These are phyloP conservation scores for Apodemus sylvaticus DNA, from an alignment of 2,113 vertebrate species.

Conservation along the genomic window DNA sequence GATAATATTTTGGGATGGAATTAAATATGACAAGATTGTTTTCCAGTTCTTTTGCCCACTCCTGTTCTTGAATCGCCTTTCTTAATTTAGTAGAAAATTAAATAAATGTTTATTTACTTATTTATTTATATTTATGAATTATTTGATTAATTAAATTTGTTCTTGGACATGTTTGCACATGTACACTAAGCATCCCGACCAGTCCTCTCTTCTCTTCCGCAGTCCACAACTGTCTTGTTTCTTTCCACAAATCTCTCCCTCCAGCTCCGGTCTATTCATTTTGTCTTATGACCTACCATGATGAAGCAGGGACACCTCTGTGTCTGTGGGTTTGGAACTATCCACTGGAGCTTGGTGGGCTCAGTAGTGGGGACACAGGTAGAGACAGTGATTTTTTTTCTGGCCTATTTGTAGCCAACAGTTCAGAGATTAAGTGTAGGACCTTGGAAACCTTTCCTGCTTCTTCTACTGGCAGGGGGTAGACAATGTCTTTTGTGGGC, in stretches of 20 bases:
- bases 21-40: neutral
- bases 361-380: neutral
- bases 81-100: neutral
- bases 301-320: neutral
- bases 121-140: neutral
- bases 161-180: neutral
- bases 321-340: neutral
- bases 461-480: neutral
- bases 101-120: neutral
- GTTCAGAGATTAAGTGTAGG: too few relatives aligned
- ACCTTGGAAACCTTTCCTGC: neutral
- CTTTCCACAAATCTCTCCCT: too few relatives aligned
- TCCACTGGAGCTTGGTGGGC: neutral
- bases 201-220: neutral
- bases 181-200: neutral
- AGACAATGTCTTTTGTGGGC: neutral
- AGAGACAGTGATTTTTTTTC: neutral
- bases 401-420: neutral
- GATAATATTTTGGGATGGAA: neutral
- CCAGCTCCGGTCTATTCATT: neutral
- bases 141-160: neutral
- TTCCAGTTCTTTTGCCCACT: neutral
- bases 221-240: too few relatives aligned
- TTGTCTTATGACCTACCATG: too few relatives aligned
- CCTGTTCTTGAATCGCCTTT: neutral